Conservation (phyloP, 35 echinoderm and acorn worm genomes). For the Holothuria glaberrima region DNA sequence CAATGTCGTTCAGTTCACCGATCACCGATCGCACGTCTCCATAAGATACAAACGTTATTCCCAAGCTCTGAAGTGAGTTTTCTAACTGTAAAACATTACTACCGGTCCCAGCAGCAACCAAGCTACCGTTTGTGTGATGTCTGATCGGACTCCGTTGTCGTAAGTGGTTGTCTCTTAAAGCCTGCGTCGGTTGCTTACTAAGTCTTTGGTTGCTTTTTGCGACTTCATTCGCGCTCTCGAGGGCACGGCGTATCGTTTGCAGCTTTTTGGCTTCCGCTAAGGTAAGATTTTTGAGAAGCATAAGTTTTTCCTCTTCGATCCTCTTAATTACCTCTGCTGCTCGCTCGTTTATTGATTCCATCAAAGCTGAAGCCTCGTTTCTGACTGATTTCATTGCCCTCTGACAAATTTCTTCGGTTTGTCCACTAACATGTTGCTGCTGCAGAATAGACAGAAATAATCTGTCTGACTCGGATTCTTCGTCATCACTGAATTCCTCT, state of each 20-base stretch:
- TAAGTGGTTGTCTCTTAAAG: neutral
- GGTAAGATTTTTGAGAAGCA: constrained; percentile 40
- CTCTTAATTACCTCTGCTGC: constrained; percentile 40
- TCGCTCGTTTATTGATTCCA: constrained; percentile 25
- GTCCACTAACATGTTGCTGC: constrained; percentile 21
- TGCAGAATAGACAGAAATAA: neutral
- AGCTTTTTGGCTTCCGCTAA: constrained; percentile 19
- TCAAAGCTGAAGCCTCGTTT: constrained; percentile 27
- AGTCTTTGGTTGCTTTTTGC: neutral
- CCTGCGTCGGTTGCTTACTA: neutral
- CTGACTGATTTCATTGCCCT: constrained; percentile 24
- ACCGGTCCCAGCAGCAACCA: too few relatives aligned
- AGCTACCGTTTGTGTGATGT: neutral
- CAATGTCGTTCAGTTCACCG: constrained; percentile 20
- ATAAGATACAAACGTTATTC: constrained; percentile 28
- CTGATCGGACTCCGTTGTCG: neutral
- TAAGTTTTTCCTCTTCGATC: constrained; percentile 50
- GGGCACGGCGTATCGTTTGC: constrained; percentile 19
- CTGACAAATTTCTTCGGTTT: constrained; percentile 26
- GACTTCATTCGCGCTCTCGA: constrained; percentile 26
- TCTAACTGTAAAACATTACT: neutral
- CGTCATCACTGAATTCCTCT: neutral
- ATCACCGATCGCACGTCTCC: constrained; percentile 30
- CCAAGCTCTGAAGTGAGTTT: constrained; percentile 18
- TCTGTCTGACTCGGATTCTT: neutral